Base-by-base conservation (phyloP, 2,113 vertebrate species). In the Camelus dromedarius region DNA sequence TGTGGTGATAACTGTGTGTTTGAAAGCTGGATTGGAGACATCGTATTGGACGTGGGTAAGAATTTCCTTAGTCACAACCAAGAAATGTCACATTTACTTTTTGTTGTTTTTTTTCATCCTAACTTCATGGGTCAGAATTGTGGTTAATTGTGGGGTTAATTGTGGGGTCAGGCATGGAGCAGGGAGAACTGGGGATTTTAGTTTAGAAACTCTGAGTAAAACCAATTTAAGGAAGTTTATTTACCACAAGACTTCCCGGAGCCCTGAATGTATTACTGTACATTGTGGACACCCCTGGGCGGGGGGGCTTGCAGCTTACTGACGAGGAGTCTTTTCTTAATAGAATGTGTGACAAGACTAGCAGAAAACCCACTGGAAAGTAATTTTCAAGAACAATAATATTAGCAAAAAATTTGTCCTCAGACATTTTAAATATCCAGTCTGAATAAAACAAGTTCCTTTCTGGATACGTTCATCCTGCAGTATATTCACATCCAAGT, bases 1-100 rank as follows among this genome's bases (percentile, higher is more conserved):
- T 99, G 99, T 99, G 96, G 99, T 99, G 97, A 99, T 99, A 98
- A 99, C 99, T n/a, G 99, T 99, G 95, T 99, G 99, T 98, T 98
- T 99, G 96, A 99, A 99, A 99, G 99, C 99, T 54, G 99, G 99
- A 82, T 98, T 99, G 60, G 99, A 99, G 98, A 99, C 99, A 0
- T 99, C 99, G 0, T 99, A 99, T 11, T 99, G 99, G 99, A 99
- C 99, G 42, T 99, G 99, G 99, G 99, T 99, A 98, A 99, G 99
- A 22, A 67, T 20, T 32, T 82, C 16, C 77, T 13, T 62, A 1
- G 32, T 60, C 18, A 11, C 60, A 56, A 4, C 11, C 15, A 1
- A 60, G 66, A 69, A 54, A 38, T 76, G 35, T 64, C 90, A 30
- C 18, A 0, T 76, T 42, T 54, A 50, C 7, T 52, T 35, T 54